phyloP scores from a whole-genome alignment of 2,113 vertebrate genomes.

The Peucedramus taeniatus region DNA sequence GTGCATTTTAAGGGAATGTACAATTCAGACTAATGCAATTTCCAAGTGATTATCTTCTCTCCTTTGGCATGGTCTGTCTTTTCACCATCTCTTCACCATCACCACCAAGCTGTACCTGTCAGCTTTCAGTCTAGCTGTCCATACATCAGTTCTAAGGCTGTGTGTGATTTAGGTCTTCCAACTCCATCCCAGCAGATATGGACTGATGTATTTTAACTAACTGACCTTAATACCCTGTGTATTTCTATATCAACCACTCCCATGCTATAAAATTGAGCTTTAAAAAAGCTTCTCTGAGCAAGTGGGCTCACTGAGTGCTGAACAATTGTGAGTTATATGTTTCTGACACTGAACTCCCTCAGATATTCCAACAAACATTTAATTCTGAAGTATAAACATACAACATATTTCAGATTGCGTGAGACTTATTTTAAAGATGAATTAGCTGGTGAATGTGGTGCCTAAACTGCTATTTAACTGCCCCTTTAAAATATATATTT shows the following conservation, averaged over 20 bases:
- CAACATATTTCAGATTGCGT: neutral
- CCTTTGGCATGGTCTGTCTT: neutral
- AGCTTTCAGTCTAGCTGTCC: neutral
- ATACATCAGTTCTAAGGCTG: neutral
- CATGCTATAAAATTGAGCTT: neutral
- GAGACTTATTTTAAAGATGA: neutral
- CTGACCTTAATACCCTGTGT: neutral
- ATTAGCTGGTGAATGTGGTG: neutral
- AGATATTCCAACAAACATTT: neutral
- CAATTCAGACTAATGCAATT: neutral
- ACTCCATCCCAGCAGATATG: neutral
- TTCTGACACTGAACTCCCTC: neutral
- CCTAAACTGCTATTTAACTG: neutral
- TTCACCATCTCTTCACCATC: no score
- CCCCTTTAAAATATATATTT: neutral
- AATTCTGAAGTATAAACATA: neutral
- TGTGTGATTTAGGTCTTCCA: neutral
- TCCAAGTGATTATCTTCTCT: neutral
- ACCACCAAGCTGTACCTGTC: no score
- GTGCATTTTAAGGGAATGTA: neutral
- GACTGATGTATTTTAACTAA: neutral
- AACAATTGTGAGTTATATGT: neutral
- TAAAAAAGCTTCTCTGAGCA: neutral
- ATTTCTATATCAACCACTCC: neutral
- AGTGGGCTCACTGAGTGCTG: neutral